phyloP scores from a whole-genome alignment of 2,113 vertebrate genomes.

The Archocentrus centrarchus region DNA sequence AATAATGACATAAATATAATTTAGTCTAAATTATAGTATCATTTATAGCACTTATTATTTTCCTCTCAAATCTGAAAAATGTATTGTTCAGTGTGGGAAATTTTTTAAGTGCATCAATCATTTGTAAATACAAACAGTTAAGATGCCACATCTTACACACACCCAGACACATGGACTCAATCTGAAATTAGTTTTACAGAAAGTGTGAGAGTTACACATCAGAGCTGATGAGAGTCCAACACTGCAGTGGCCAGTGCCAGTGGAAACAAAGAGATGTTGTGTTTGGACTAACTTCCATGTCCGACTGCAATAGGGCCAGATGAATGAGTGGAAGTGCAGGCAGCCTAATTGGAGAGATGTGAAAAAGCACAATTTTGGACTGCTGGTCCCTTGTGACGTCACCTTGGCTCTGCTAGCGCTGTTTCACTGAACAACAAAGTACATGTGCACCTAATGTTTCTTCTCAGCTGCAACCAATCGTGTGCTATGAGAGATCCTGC shows the following conservation, averaged over 20 bases:
- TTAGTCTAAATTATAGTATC: slow-evolving; percentile 6
- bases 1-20: slow-evolving; percentile 23
- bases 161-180: slow-evolving; percentile 42
- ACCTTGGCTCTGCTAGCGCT: slow-evolving; percentile 31
- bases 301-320: slow-evolving; percentile 47
- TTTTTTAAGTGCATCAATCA: not conserved
- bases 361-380: slow-evolving; percentile 58
- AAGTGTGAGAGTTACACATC: slow-evolving; percentile 41
- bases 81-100: slow-evolving; percentile 5
- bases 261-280: slow-evolving; percentile 77
- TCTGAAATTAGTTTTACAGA: slow-evolving; percentile 50
- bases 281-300: slow-evolving; percentile 63
- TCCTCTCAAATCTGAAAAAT: slow-evolving; percentile 11
- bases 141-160: slow-evolving; percentile 18
- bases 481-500: not conserved
- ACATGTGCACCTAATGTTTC: slow-evolving; percentile 40
- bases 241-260: slow-evolving; percentile 54
- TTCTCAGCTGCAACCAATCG: slow-evolving; percentile 19
- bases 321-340: slow-evolving; percentile 66
- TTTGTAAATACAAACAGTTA: slow-evolving; percentile 33
- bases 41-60: slow-evolving; percentile 24
- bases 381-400: slow-evolving; percentile 55
- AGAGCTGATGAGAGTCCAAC: slow-evolving; percentile 60
- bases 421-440: slow-evolving; percentile 45
- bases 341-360: slow-evolving; percentile 64